Evolutionary conservation across 2,113 vertebrate genomes (phyloP), one percentile per base, ranked within the genome.

Genomic region (Eira barbara): DNA sequence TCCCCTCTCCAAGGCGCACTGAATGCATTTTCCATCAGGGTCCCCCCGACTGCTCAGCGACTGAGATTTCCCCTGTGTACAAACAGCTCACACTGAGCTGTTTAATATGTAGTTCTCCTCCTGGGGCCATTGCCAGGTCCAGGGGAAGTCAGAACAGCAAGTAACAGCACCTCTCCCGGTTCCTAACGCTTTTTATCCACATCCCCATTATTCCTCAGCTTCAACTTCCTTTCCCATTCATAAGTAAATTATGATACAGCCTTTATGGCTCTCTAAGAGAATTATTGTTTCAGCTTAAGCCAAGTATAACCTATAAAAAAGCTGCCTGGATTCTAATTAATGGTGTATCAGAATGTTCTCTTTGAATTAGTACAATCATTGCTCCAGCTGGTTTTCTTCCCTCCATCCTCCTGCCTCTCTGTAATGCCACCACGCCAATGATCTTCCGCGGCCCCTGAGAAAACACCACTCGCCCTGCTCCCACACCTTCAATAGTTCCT

Each of bases 181-280:
- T 34, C 67, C 12, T 10, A 23, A 25, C 65, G 55, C 27, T 49
- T 89, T 81, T 11, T n/a, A 29, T 42, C 34, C 9, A 74, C 17
- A n/a, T 63, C 74, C 42, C 49, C 84, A 36, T 80, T 69, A 78
- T 76, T 92, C 61, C 49, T 29, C 52, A 39, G 76, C 69, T 65
- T 39, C 80, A 87, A 23, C 23, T 47, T 42, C 42, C 59, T 20
- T 84, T 73, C 91, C 84, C 45, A 89, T 49, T 91, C 67, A 63
- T 52, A 79, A 94, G 36, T 76, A 67, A 97, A 82, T 95, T 59
- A 76, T 89, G 65, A 39, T 42, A 45, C 1, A 36, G 47, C 13
- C 15, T 31, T 86, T 73, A 52, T 7, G 31, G 52, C 65, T 84
- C 57, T 69, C 65, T 79, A 63, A 52, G 59, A 94, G 47, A 95